Evolutionary conservation across 2,113 vertebrate species (phyloP).

Genomic region (Mesocricetus auratus): DNA sequence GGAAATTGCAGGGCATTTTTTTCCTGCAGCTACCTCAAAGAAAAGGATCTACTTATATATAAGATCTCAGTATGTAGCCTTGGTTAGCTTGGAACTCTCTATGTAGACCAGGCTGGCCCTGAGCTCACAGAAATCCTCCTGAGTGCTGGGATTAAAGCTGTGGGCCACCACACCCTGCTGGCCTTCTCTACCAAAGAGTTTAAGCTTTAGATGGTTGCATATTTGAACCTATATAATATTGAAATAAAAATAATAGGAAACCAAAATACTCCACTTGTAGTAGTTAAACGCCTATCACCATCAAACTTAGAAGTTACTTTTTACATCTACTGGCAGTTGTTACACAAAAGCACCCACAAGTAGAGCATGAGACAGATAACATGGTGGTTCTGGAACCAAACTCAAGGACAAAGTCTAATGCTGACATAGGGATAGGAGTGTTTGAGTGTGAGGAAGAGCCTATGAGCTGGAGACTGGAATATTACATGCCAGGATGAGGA

Average conservation of each 20-base stretch:
- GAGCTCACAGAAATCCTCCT: not conserved
- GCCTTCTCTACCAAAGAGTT: not conserved
- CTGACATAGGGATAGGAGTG: not conserved
- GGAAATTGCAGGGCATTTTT: not conserved
- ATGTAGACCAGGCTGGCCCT: not conserved
- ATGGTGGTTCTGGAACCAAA: not conserved
- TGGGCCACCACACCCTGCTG: too few relatives aligned
- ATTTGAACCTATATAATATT: not conserved
- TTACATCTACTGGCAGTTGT: not conserved
- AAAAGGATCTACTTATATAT: not conserved
- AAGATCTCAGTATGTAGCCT: not conserved
- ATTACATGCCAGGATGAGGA: not conserved
- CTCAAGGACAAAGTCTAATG: not conserved
- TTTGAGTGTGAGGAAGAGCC: not conserved
- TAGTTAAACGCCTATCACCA: not conserved
- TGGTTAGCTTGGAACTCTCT: not conserved
- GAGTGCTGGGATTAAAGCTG: not conserved
- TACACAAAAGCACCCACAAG: not conserved
- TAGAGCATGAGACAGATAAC: not conserved
- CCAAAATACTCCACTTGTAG: not conserved
- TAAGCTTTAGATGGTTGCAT: not conserved
- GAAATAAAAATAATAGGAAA: slow-evolving; percentile 19
- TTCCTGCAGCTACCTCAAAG: not conserved
- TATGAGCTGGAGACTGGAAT: not conserved
- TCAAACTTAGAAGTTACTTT: not conserved